Evolutionary conservation across 2,113 vertebrate species (phyloP).

Genomic region (Amphiprion percula): DNA sequence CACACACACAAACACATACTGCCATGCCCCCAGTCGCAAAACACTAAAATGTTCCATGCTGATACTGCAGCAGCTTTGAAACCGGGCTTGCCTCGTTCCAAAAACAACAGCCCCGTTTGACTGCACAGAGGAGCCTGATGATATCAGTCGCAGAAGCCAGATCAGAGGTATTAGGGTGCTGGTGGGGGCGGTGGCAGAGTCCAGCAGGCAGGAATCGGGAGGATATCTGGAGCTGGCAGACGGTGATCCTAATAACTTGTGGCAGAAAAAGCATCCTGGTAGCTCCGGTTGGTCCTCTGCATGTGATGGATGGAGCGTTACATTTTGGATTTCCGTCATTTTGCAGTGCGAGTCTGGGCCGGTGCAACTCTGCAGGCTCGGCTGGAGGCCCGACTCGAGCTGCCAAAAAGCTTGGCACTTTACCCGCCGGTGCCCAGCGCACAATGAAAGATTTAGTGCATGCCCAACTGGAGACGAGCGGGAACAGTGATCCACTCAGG

Average conservation of each 20-base stretch:
- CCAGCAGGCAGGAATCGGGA: conserved; percentile 51
- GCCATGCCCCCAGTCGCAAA: conserved; percentile 31
- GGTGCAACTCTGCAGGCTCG: conserved; percentile 9
- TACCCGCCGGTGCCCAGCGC: conserved; percentile 42
- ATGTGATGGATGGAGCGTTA: conserved; percentile 46
- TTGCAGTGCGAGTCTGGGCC: conserved; percentile 20
- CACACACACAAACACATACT: conserved; percentile 30
- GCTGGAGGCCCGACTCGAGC: conserved; percentile 24
- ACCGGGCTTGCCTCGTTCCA: conserved; percentile 36
- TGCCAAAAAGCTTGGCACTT: conserved; percentile 46
- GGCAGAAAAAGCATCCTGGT: conserved; percentile 16
- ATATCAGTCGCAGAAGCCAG: conserved; percentile 67
- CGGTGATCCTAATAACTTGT: conserved; percentile 38
- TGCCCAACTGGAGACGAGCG: conserved; percentile 29
- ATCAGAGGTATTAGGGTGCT: conserved; percentile 60
- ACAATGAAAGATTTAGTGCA: conserved; percentile 52
- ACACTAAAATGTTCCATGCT: conserved; percentile 53
- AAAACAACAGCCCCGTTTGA: conserved; percentile 64
- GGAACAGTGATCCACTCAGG: conserved; percentile 47
- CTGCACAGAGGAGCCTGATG: conserved; percentile 63
- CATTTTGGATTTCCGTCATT: conserved; percentile 42
- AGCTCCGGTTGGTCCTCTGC: conserved; percentile 20
- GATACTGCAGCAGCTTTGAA: conserved; percentile 59
- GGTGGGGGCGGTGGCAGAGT: conserved; percentile 14
- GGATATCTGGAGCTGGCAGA: conserved; percentile 51